Percentiles rank a stretch among this genome's conserved stretches.
These are phyloP conservation scores for Notothenia coriiceps DNA, from an alignment of 2,113 vertebrate species.

Conservation along the genomic window DNA sequence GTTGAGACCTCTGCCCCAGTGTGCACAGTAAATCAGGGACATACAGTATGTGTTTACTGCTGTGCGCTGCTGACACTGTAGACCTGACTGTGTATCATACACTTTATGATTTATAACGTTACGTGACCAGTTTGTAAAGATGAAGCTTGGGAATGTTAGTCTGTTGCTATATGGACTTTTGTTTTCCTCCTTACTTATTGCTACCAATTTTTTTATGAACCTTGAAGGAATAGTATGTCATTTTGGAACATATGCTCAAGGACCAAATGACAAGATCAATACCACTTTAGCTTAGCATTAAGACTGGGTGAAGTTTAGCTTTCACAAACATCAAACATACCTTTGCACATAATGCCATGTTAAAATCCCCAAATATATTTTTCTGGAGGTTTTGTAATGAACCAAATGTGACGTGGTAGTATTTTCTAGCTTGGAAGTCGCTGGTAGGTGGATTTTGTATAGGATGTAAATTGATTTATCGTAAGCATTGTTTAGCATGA, in stretches of 20 bases:
- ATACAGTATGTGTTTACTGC: background rate
- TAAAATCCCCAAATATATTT: background rate
- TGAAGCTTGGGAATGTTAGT: background rate
- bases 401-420: background rate
- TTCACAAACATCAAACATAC: no score
- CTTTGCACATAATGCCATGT: no score
- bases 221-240: background rate
- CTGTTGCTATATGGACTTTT: background rate
- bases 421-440: background rate
- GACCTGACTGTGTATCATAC: background rate
- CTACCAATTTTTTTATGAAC: background rate
- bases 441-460: background rate
- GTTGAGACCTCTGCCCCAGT: slow-evolving; percentile 36
- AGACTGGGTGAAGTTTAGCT: no score
- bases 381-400: background rate
- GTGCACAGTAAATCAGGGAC: slow-evolving; percentile 50
- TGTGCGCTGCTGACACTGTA: slow-evolving; percentile 5
- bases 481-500: background rate
- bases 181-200: no score
- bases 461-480: background rate
- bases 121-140: background rate
- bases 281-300: background rate
- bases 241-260: background rate
- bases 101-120: slow-evolving; percentile 22
- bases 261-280: background rate